phyloP scores from a whole-genome alignment of 1,140 invertebrate genomes.

The Sarcophaga peregrina region DNA sequence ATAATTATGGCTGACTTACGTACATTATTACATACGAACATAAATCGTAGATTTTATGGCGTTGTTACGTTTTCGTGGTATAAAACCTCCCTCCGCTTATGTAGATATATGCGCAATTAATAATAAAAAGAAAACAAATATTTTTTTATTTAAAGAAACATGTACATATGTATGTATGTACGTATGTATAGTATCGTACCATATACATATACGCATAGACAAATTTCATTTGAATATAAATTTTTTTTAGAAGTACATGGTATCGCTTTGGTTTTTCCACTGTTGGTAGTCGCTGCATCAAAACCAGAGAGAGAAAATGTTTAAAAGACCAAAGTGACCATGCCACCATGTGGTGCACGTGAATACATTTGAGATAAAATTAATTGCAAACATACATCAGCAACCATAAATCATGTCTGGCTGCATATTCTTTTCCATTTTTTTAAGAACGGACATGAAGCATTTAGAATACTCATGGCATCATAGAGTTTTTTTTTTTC shows the following conservation, averaged over 20 bases:
- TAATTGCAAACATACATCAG: constrained; percentile 38
- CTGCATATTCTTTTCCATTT: not conserved
- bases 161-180: too few species aligned
- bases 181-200: too few species aligned
- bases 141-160: too few species aligned
- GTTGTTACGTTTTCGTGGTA: not conserved
- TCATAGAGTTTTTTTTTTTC: not conserved
- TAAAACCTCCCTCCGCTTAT: not conserved
- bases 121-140: not conserved
- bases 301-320: too few species aligned
- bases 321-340: not conserved
- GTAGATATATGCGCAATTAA: constrained; percentile 7
- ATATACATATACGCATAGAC: too few species aligned
- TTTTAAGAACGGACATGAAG: too few species aligned
- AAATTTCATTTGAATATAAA: too few species aligned
- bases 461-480: not conserved
- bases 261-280: too few species aligned
- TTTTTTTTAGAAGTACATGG: too few species aligned
- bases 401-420: constrained; percentile 31
- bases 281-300: too few species aligned
- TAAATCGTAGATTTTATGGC: not conserved
- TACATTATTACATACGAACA: not conserved
- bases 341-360: constrained; percentile 31
- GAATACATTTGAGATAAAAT: constrained; percentile 37
- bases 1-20: constrained; percentile 12